Percentiles rank a stretch among this genome's conserved stretches.
Evolutionary conservation across 2,113 vertebrate species (phyloP).

Genomic region (Natator depressus): DNA sequence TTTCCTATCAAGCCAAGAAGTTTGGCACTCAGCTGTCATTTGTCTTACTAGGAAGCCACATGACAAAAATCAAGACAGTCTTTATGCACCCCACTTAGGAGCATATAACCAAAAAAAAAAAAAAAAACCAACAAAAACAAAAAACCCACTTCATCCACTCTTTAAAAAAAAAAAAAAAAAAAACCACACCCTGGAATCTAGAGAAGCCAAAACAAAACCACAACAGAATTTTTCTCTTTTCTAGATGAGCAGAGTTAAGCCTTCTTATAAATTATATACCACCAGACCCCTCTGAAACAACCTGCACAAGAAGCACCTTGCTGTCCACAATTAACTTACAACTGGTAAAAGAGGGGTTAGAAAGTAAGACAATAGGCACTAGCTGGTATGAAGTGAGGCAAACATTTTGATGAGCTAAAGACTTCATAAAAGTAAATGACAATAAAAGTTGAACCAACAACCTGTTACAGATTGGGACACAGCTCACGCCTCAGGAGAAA

Average conservation of each 20-base stretch:
- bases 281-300: neutral
- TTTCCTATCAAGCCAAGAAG: neutral
- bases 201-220: neutral
- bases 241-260: neutral
- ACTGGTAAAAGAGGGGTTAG: neutral
- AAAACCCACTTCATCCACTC: neutral
- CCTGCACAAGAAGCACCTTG: neutral
- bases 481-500: neutral
- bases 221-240: neutral
- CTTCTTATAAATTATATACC: neutral
- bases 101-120: too few relatives aligned
- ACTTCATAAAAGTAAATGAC: accelerated
- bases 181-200: too few relatives aligned
- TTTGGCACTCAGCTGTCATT: neutral
- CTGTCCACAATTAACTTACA: accelerated
- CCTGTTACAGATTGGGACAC: neutral
- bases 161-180: too few relatives aligned
- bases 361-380: neutral
- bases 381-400: neutral
- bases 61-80: neutral
- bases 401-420: accelerated
- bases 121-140: too few relatives aligned
- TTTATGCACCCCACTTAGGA: neutral
- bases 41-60: neutral
- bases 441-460: neutral